These are phyloP conservation scores for Pampus argenteus DNA, from an alignment of 2,797 vertebrate species.

Conservation along the genomic window DNA sequence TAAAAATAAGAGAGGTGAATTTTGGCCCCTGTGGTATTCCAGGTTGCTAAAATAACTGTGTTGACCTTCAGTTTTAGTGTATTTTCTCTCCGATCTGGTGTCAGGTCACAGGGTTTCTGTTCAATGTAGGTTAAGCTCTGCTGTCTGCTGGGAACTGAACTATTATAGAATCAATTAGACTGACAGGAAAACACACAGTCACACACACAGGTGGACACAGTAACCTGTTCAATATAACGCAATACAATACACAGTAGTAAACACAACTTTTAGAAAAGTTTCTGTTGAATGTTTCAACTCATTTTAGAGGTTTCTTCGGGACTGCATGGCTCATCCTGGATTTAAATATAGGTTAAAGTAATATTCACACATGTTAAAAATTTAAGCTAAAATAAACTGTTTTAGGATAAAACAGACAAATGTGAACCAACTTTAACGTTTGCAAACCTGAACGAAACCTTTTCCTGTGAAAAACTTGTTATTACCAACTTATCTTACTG, in stretches of 20 bases:
- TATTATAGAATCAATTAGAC: slow-evolving; percentile 15
- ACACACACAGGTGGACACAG: too few species aligned
- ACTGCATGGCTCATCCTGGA: too few species aligned
- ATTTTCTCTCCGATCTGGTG: not conserved
- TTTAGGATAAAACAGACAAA: too few species aligned
- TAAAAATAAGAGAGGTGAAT: too few species aligned
- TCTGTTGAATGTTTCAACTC: not conserved
- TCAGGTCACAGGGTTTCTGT: slow-evolving; percentile 1
- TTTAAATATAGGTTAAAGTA: too few species aligned
- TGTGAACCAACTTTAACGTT: not conserved
- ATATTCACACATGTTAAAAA: too few species aligned
- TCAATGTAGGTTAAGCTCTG: slow-evolving; percentile 15
- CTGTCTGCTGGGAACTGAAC: slow-evolving; percentile 8
- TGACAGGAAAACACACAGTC: not conserved
- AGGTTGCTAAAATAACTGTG: not conserved
- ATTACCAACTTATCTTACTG: too few species aligned
- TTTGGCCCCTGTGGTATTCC: too few species aligned
- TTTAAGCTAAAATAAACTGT: too few species aligned
- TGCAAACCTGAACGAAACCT: too few species aligned
- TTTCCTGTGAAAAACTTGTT: too few species aligned
- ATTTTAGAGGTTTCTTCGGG: too few species aligned
- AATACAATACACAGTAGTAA: not conserved
- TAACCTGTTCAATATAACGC: not conserved
- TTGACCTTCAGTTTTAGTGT: not conserved
- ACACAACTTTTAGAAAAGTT: not conserved